Conservation (phyloP, 92 coral and sea anemone genomes). For the Phenganax stokvisi region DNA sequence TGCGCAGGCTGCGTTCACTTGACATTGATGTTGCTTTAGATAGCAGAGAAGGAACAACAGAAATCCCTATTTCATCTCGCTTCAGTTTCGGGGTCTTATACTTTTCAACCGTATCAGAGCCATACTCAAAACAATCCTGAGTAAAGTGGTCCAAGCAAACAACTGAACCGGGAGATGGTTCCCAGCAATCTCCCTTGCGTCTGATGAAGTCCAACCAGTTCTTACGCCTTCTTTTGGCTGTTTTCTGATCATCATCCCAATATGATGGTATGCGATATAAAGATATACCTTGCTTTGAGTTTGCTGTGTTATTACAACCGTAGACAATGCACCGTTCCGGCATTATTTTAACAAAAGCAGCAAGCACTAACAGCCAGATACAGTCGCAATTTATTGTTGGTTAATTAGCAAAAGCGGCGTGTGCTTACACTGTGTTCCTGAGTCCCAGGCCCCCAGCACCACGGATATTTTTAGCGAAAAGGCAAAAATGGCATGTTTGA, state of each 20-base stretch:
- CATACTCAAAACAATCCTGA: conserved; percentile 11
- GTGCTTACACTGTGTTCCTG: conserved; percentile 30
- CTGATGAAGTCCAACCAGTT: conserved; percentile 9
- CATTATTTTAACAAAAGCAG: not conserved
- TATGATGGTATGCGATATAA: conserved; percentile 13
- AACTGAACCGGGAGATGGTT: conserved; percentile 32
- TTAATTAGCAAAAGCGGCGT: conserved; percentile 4
- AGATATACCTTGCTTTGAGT: not conserved
- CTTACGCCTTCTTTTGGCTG: conserved; percentile 3
- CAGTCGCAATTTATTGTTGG: not conserved
- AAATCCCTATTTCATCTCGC: conserved; percentile 11
- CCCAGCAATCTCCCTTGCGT: conserved; percentile 4
- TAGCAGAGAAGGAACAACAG: not conserved
- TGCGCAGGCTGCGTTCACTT: not conserved
- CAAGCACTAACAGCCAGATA: not conserved
- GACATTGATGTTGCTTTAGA: not conserved
- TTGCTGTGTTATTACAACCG: not conserved
- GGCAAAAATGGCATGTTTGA: conserved; percentile 24
- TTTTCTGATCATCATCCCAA: not conserved
- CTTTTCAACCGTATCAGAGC: not conserved
- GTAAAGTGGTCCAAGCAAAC: conserved; percentile 32
- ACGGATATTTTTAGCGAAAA: conserved; percentile 17
- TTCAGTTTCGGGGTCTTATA: conserved; percentile 2
- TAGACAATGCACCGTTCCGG: conserved; percentile 17
- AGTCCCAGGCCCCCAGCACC: conserved; percentile 35